phyloP scores from a whole-genome alignment of 2,888 invertebrate species.

The Venustoraphidia nigricollis region DNA sequence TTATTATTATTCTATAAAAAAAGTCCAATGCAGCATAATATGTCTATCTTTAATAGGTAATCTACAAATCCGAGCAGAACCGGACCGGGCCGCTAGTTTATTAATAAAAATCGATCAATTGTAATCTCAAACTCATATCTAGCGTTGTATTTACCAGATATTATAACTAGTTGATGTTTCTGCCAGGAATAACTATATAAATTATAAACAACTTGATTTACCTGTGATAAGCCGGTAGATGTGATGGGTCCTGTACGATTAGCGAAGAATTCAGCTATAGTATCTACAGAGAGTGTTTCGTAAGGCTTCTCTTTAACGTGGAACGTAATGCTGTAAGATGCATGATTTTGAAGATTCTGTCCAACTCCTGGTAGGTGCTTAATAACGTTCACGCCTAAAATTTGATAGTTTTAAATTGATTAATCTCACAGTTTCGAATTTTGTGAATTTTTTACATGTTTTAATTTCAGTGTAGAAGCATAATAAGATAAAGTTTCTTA shows the following conservation, averaged over 20 bases:
- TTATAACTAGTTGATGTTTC: no score
- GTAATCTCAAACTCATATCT: background rate
- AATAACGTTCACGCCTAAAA: constrained; percentile 17
- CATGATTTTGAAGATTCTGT: constrained; percentile 16
- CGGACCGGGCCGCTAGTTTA: no score
- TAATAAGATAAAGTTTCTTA: background rate
- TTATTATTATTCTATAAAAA: background rate
- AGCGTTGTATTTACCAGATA: no score
- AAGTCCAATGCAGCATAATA: background rate
- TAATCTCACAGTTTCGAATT: background rate
- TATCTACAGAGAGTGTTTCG: constrained; percentile 3
- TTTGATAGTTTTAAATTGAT: background rate
- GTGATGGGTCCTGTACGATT: constrained; percentile 7
- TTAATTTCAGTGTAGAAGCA: no score
- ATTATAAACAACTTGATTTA: background rate
- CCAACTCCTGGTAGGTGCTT: constrained; percentile 24
- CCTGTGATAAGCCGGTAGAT: constrained; percentile 10
- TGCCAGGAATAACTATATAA: no score
- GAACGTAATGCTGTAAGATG: constrained; percentile 8
- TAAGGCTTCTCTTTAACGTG: constrained; percentile 5
- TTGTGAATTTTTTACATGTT: background rate
- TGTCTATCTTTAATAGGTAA: no score
- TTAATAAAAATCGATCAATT: background rate
- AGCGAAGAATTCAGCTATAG: constrained; percentile 3
- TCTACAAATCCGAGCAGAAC: no score